These are phyloP conservation scores for Apis dorsata DNA, from an alignment of 1,140 invertebrate species.

Conservation along the genomic window DNA sequence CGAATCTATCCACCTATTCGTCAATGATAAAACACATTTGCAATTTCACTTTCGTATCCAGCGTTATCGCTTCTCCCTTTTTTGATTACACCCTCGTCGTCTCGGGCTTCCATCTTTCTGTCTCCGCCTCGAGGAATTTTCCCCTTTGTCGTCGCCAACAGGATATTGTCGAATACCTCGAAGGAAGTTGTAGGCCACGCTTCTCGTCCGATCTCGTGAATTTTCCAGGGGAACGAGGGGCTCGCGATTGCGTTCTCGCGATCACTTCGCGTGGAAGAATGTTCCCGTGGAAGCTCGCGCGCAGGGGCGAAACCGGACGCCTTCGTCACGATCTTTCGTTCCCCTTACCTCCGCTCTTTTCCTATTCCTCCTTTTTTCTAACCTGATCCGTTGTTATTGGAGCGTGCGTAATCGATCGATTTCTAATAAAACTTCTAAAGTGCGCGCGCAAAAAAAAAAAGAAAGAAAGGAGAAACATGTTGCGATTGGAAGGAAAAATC, in stretches of 20 bases:
- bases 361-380: neutral
- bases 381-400: neutral
- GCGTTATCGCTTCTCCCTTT: too few relatives aligned
- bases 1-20: too few relatives aligned
- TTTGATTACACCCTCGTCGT: too few relatives aligned
- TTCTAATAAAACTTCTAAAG: neutral
- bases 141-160: slow-evolving; percentile 31
- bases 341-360: neutral
- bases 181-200: slow-evolving; percentile 16
- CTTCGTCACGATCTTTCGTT: neutral
- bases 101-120: too few relatives aligned
- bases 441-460: neutral
- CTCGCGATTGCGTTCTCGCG: neutral
- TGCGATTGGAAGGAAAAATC: too few relatives aligned
- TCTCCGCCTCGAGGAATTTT: slow-evolving; percentile 15
- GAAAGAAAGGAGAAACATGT: neutral
- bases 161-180: slow-evolving; percentile 65
- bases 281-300: neutral
- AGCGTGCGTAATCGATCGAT: neutral
- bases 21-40: too few relatives aligned
- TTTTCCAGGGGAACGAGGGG: slow-evolving; percentile 1
- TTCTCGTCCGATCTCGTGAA: neutral
- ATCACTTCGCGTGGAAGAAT: slow-evolving; percentile 11
- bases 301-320: neutral
- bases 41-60: too few relatives aligned